Evolutionary conservation across 2,113 vertebrate genomes (phyloP).

Genomic region (Petroica traversi): DNA sequence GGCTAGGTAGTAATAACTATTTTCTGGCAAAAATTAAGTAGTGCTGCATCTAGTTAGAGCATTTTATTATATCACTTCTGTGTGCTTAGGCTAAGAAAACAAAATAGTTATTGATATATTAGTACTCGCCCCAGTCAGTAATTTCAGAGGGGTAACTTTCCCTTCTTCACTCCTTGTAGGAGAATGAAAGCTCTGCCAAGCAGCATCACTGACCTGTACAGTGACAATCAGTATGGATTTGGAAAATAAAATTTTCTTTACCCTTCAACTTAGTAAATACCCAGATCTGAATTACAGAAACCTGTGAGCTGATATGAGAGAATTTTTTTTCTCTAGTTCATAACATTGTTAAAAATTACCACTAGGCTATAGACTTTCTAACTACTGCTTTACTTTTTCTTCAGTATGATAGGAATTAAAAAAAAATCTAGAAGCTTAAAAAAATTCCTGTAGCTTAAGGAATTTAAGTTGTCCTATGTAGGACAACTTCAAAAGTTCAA

Average conservation of each 20-base stretch:
- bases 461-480: too few species aligned
- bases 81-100: background rate
- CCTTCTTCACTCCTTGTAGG: background rate
- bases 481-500: background rate
- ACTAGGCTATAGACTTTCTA: background rate
- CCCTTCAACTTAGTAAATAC: background rate
- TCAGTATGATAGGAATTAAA: background rate
- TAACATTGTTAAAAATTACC: background rate
- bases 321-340: background rate
- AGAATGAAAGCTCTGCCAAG: background rate
- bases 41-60: background rate
- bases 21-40: background rate
- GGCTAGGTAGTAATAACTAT: background rate
- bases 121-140: background rate
- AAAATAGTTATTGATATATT: background rate
- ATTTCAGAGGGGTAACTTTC: background rate
- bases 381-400: background rate
- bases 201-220: background rate
- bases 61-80: background rate
- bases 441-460: background rate
- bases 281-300: background rate
- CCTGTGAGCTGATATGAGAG: background rate
- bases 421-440: accelerated
- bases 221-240: background rate
- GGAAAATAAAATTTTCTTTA: background rate